phyloP scores from a whole-genome alignment of 2,797 vertebrate genomes.

The Crax fasciolata region DNA sequence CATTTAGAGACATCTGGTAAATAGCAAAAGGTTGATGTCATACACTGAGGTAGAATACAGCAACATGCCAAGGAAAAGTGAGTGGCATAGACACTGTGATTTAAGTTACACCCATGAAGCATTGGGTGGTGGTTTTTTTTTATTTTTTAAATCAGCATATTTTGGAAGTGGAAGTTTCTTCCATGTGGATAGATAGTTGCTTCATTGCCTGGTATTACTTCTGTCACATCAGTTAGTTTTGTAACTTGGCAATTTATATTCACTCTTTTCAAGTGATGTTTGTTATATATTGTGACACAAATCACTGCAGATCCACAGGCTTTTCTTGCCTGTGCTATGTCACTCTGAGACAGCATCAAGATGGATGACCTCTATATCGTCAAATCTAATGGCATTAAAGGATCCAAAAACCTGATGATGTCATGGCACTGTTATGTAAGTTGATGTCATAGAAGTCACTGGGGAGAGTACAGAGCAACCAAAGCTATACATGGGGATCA shows the following conservation, averaged over 20 bases:
- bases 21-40: background rate
- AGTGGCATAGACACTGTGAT: background rate
- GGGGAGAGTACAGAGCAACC: background rate
- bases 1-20: background rate
- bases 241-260: constrained; percentile 14
- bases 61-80: background rate
- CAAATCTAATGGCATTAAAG: background rate
- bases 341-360: background rate
- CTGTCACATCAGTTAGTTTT: constrained; percentile 22
- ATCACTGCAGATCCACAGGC: background rate
- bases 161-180: background rate
- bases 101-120: background rate
- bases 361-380: background rate
- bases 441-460: background rate
- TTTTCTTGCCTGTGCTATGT: background rate
- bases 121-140: background rate
- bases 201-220: constrained; percentile 25
- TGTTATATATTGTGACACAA: constrained; percentile 21
- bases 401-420: background rate
- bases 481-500: background rate
- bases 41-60: background rate
- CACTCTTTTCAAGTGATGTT: constrained; percentile 8
- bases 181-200: background rate
- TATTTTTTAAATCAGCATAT: background rate
- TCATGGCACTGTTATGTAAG: background rate